phyloP scores from a whole-genome alignment of 2,113 vertebrate genomes.

The Xenopus laevis region DNA sequence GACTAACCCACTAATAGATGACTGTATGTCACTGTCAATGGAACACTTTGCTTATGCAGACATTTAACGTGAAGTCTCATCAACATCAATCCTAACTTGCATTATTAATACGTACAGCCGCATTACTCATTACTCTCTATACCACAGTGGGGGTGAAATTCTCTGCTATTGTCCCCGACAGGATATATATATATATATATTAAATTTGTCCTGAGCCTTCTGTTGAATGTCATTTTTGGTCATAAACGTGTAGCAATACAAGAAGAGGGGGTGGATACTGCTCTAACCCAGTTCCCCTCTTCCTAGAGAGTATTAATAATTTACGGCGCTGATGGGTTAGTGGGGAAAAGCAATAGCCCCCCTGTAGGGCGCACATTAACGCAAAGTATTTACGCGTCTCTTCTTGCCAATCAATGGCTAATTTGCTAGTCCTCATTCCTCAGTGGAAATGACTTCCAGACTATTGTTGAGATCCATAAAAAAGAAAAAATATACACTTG shows the following conservation, averaged over 20 bases:
- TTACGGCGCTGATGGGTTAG: conserved; percentile 40
- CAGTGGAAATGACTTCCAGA: conserved; percentile 11
- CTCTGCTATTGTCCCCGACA: conserved; percentile 41
- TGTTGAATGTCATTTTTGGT: conserved; percentile 35
- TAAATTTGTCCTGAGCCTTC: conserved; percentile 39
- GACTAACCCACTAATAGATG: neutral
- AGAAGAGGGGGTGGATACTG: conserved; percentile 26
- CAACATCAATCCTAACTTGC: neutral
- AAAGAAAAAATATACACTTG: neutral
- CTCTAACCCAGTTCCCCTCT: conserved; percentile 16
- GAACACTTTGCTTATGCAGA: conserved; percentile 18
- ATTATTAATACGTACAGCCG: neutral
- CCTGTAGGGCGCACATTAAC: conserved; percentile 39
- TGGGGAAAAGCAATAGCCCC: conserved; percentile 38
- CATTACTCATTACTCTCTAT: conserved; percentile 21
- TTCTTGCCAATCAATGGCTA: conserved; percentile 40
- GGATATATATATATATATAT: conserved; percentile 41
- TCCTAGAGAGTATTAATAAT: conserved; percentile 40
- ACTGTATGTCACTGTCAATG: conserved; percentile 6
- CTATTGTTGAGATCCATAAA: conserved; percentile 9
- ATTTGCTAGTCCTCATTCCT: conserved; percentile 31
- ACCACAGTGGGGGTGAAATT: conserved; percentile 28
- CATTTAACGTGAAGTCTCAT: conserved; percentile 11
- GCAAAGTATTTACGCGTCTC: conserved; percentile 27
- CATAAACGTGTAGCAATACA: conserved; percentile 37